These are phyloP conservation scores for Platynereis dumerilii DNA, from an alignment of 2,888 invertebrate species.

Conservation along the genomic window DNA sequence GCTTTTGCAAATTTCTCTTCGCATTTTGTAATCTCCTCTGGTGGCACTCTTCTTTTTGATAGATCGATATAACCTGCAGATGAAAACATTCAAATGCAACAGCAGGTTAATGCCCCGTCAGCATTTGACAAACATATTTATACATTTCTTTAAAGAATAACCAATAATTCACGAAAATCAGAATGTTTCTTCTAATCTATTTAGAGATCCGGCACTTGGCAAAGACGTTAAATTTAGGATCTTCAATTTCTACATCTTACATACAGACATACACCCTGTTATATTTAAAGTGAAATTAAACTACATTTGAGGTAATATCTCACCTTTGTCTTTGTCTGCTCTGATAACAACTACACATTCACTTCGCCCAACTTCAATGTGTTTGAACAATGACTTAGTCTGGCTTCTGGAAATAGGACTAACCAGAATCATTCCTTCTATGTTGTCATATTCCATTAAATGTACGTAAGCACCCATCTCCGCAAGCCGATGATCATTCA, in stretches of 20 bases:
- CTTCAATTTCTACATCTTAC: no score
- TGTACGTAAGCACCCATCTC: conserved; percentile 99
- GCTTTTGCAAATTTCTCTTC: conserved; percentile 98
- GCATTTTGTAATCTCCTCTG: conserved; percentile 97
- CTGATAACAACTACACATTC: conserved; percentile 99
- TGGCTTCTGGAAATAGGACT: conserved; percentile 97
- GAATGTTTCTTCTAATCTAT: no score
- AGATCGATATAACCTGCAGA: conserved; percentile 96
- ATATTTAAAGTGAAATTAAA: no score
- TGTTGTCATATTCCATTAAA: conserved; percentile 96
- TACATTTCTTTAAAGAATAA: no score
- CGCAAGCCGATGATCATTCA: conserved; percentile 94
- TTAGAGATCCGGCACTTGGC: no score
- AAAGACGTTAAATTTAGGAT: no score
- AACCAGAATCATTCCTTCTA: conserved; percentile 96
- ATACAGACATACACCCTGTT: no score
- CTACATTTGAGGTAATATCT: no score
- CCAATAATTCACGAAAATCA: no score
- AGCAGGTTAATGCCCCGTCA: no score
- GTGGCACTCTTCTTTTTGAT: conserved; percentile 96
- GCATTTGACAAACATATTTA: no score
- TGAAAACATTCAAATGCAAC: no score
- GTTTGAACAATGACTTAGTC: conserved; percentile 98
- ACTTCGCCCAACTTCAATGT: conserved; percentile 97
- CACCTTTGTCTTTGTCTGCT: conserved; percentile 99